Percentiles rank a stretch among this genome's conserved stretches.
Conservation (phyloP, 2,888 invertebrate species). For the Lucinisca nassula region DNA sequence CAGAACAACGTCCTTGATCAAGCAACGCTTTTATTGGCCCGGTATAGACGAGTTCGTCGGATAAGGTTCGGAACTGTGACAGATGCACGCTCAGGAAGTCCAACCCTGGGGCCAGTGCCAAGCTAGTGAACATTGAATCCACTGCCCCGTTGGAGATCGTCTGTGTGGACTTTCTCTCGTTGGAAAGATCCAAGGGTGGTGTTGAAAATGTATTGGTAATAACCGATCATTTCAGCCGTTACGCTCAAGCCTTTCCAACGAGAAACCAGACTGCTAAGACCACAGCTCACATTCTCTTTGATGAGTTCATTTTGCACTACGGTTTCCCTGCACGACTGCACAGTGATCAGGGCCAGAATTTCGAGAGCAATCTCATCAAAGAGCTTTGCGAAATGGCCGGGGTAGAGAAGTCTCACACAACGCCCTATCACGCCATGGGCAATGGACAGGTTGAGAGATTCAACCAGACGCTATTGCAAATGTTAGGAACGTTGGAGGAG, state of each 20-base stretch:
- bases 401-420: slow-evolving; percentile 40
- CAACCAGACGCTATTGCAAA: no score
- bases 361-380: slow-evolving; percentile 6
- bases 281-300: slow-evolving; percentile 30
- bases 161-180: slow-evolving; percentile 19
- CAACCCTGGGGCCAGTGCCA: neutral
- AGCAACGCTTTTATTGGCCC: slow-evolving; percentile 36
- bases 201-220: slow-evolving; percentile 50
- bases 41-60: slow-evolving; percentile 1
- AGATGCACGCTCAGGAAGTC: slow-evolving; percentile 10
- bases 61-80: neutral
- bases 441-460: no score
- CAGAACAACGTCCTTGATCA: slow-evolving; percentile 15
- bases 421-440: slow-evolving; percentile 60
- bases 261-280: slow-evolving; percentile 43
- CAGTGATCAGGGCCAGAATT: slow-evolving; percentile 14
- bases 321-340: slow-evolving; percentile 10
- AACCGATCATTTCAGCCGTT: slow-evolving; percentile 38
- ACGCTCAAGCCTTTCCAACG: slow-evolving; percentile 39
- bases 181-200: slow-evolving; percentile 54
- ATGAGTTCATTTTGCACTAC: slow-evolving; percentile 1
- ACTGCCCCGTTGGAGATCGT: slow-evolving; percentile 26
- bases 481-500: no score
- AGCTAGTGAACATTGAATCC: slow-evolving; percentile 1
- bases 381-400: slow-evolving; percentile 26